These are phyloP conservation scores for Phoenicopterus ruber DNA, from an alignment of 2,113 vertebrate genomes.

Conservation along the genomic window DNA sequence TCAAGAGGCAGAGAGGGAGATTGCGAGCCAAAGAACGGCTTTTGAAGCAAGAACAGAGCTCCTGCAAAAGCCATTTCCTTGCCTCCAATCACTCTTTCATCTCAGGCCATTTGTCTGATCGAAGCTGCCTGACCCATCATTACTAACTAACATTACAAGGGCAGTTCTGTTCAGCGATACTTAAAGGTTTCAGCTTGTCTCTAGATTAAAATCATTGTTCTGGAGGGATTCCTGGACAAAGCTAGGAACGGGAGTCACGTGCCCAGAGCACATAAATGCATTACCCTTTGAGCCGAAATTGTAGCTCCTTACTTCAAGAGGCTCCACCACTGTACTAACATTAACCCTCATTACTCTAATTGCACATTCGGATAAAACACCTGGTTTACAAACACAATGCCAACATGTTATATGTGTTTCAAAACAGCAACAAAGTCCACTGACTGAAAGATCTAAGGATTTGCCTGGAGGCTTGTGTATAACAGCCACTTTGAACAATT, in stretches of 20 bases:
- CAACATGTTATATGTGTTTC: background rate
- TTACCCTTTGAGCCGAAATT: background rate
- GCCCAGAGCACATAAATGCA: background rate
- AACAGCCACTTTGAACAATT: slow-evolving; percentile 48
- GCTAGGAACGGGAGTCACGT: background rate
- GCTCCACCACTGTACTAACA: background rate
- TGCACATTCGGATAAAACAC: background rate
- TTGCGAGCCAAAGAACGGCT: background rate
- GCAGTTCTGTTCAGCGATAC: background rate
- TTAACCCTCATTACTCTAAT: background rate
- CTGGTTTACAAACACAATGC: background rate
- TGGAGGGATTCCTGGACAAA: background rate
- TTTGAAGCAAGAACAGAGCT: slow-evolving; percentile 24
- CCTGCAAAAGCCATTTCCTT: slow-evolving; percentile 40
- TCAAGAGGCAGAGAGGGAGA: background rate
- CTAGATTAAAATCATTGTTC: slow-evolving; percentile 10
- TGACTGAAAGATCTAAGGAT: slow-evolving; percentile 19
- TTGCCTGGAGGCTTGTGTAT: slow-evolving; percentile 6
- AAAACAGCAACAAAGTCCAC: background rate
- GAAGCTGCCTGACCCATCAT: background rate
- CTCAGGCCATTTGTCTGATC: slow-evolving; percentile 2
- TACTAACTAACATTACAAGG: background rate
- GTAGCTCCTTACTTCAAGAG: background rate
- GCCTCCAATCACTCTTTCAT: slow-evolving; percentile 28
- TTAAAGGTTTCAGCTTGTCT: background rate